Conservation (phyloP, 2,113 vertebrate species). For the Bostrychus sinensis region DNA sequence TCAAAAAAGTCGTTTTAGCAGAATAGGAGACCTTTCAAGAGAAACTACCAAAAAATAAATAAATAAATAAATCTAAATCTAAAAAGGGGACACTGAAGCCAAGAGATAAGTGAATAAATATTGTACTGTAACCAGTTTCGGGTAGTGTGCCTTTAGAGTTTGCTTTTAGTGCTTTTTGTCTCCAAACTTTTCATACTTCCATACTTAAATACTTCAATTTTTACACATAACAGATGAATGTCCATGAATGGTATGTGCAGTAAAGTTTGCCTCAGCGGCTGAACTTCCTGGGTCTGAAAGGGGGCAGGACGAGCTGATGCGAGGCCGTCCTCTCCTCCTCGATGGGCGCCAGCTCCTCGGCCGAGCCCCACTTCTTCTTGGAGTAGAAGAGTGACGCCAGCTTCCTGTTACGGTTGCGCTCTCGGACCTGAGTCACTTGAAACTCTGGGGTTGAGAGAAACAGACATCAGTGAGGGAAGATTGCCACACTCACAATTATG, state of each 20-base stretch:
- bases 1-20: no score
- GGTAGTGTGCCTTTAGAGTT: no score
- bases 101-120: no score
- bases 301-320: conserved; percentile 48
- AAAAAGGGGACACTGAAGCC: no score
- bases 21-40: no score
- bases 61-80: no score
- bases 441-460: conserved; percentile 50
- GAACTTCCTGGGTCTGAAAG: conserved; percentile 69
- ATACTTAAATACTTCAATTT: no score
- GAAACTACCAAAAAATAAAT: no score
- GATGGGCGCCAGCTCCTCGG: conserved; percentile 67
- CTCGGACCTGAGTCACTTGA: conserved; percentile 70
- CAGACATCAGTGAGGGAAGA: not conserved
- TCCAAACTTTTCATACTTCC: not conserved
- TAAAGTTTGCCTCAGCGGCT: conserved; percentile 55
- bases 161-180: not conserved
- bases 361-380: conserved; percentile 77
- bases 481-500: not conserved
- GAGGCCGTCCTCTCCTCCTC: conserved; percentile 65
- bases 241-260: not conserved
- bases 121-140: no score
- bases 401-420: conserved; percentile 77
- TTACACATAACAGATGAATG: not conserved
- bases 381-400: conserved; percentile 76